phyloP scores from a whole-genome alignment of 2,797 vertebrate genomes.

The Melanogrammus aeglefinus region DNA sequence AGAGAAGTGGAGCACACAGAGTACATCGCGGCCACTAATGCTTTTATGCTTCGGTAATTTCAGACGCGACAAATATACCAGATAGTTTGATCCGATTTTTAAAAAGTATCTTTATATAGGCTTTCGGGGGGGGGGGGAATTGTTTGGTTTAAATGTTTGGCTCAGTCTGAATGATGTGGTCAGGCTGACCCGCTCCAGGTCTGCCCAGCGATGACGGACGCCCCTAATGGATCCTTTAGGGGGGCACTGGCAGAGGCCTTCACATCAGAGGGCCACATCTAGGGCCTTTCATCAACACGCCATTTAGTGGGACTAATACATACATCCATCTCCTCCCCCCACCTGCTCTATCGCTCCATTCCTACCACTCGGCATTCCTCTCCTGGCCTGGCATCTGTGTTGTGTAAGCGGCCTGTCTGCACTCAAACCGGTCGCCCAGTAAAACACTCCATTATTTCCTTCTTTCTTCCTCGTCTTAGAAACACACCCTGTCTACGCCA shows the following conservation, averaged over 20 bases:
- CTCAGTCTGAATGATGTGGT: conserved; percentile 15
- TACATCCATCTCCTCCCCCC: conserved; percentile 50
- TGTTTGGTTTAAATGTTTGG: conserved; percentile 35
- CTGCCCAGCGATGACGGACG: conserved; percentile 45
- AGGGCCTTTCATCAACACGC: conserved; percentile 66
- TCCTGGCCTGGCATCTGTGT: conserved; percentile 52
- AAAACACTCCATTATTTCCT: conserved; percentile 37
- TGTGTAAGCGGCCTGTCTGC: conserved; percentile 72
- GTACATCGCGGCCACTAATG: conserved; percentile 3
- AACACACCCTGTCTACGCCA: conserved; percentile 38
- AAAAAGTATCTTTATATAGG: conserved; percentile 16
- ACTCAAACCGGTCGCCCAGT: conserved; percentile 74
- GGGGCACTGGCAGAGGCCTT: conserved; percentile 49
- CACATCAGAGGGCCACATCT: conserved; percentile 57
- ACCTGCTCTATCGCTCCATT: conserved; percentile 52
- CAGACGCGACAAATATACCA: background rate
- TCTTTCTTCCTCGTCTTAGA: conserved; percentile 3
- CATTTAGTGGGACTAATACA: conserved; percentile 65
- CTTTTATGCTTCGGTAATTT: background rate
- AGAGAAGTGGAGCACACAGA: conserved; percentile 7
- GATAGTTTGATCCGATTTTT: conserved; percentile 3
- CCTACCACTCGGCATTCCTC: conserved; percentile 56
- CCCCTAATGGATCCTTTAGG: conserved; percentile 62
- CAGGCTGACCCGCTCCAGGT: conserved; percentile 36
- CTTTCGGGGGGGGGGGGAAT: conserved; percentile 21